phyloP scores from a whole-genome alignment of 2,888 invertebrate species.

The Drosophila nr. medialis region DNA sequence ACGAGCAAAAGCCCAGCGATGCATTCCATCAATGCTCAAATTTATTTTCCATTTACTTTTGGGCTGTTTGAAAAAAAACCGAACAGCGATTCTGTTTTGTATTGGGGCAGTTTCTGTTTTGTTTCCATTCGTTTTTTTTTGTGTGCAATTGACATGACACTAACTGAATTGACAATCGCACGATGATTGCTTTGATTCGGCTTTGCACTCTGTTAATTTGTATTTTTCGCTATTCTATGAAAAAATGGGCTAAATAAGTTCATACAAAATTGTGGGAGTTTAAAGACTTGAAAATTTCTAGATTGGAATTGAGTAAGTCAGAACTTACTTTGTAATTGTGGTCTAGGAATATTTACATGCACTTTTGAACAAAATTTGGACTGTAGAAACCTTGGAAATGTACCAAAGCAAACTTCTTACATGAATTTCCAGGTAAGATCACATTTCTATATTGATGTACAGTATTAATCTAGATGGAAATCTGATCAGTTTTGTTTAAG shows the following conservation, averaged over 20 bases:
- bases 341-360: background rate
- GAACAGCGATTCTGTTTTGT: background rate
- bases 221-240: background rate
- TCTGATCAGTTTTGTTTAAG: too few relatives aligned
- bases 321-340: background rate
- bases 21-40: constrained; percentile 32
- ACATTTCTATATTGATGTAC: background rate
- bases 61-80: background rate
- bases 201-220: constrained; percentile 1
- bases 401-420: background rate
- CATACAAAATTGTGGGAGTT: background rate
- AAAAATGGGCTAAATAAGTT: background rate
- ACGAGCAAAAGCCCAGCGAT: background rate
- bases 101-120: background rate
- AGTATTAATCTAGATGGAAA: too few relatives aligned
- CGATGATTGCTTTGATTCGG: constrained; percentile 12
- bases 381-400: background rate
- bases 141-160: constrained; percentile 17
- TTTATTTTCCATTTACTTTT: constrained; percentile 23
- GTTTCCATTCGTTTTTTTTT: background rate
- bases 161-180: constrained; percentile 5
- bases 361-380: background rate
- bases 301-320: background rate
- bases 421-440: background rate
- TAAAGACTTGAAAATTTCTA: background rate